Conservation (phyloP, 1,140 invertebrate species). For the Drosophila kurseongensis region DNA sequence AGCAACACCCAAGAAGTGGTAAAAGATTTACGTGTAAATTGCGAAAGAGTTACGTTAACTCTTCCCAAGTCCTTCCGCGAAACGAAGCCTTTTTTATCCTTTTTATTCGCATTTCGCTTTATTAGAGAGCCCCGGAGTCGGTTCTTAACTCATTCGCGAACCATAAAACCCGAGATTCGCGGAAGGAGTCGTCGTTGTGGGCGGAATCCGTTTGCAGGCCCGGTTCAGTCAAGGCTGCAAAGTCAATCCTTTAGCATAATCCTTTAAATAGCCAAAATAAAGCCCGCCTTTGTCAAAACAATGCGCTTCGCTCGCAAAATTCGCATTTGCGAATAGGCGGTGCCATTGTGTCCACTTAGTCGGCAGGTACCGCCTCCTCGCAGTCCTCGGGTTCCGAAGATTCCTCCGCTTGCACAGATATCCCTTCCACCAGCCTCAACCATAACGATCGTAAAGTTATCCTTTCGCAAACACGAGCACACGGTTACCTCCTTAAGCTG, state of each 20-base stretch:
- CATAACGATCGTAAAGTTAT: constrained; percentile 76
- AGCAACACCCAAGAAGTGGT: constrained; percentile 39
- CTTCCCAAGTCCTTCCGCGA: constrained; percentile 67
- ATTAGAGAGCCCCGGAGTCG: constrained; percentile 54
- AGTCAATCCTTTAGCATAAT: constrained; percentile 84
- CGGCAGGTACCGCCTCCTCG: constrained; percentile 62
- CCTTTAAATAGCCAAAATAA: constrained; percentile 84
- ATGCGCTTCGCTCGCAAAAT: constrained; percentile 61
- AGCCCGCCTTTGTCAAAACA: constrained; percentile 82
- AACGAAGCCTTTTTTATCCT: constrained; percentile 42
- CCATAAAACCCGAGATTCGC: constrained; percentile 58
- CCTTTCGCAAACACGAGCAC: constrained; percentile 73
- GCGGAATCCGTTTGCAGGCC: constrained; percentile 53
- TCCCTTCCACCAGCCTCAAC: constrained; percentile 38
- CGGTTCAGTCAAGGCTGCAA: constrained; percentile 71
- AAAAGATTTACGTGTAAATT: constrained; percentile 74
- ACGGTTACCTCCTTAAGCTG: constrained; percentile 37
- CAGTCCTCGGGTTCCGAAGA: constrained; percentile 5
- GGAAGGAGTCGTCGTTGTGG: constrained; percentile 59
- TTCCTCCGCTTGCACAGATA: not conserved
- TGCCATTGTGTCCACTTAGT: constrained; percentile 76
- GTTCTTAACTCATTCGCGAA: constrained; percentile 67
- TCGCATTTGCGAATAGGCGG: constrained; percentile 74
- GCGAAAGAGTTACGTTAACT: constrained; percentile 82
- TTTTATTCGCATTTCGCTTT: constrained; percentile 57